Percentiles rank a stretch among this genome's conserved stretches.
Conservation (phyloP, 2,888 invertebrate genomes). For the Brassicogethes aeneus region DNA sequence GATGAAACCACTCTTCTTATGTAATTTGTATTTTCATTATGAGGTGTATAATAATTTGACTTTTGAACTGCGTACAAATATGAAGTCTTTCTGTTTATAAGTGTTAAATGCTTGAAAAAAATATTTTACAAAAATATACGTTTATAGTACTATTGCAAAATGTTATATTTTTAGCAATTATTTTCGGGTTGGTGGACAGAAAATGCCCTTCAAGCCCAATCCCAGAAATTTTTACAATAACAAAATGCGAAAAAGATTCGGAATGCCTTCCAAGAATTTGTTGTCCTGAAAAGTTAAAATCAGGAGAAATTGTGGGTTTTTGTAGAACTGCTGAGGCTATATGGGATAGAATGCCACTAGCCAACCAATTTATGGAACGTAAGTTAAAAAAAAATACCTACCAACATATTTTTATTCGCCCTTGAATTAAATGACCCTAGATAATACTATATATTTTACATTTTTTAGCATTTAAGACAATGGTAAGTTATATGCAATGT, state of each 20-base stretch:
- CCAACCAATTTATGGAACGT: constrained; percentile 56
- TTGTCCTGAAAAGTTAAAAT: constrained; percentile 51
- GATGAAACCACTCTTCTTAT: no score
- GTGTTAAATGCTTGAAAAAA: no score
- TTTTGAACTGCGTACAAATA: no score
- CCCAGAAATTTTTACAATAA: constrained; percentile 61
- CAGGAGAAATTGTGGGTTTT: constrained; percentile 49
- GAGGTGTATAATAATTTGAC: no score
- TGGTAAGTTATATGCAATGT: constrained; percentile 61
- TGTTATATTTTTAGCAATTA: constrained; percentile 54
- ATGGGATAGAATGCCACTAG: constrained; percentile 53
- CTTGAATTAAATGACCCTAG: no score
- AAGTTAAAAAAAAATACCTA: constrained; percentile 26
- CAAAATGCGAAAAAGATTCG: constrained; percentile 55
- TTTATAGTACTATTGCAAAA: no score
- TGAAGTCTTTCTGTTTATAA: no score
- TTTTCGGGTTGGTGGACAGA: constrained; percentile 58
- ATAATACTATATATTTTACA: no score
- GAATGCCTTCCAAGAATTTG: constrained; percentile 71
- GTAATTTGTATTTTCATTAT: no score
- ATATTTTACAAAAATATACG: no score
- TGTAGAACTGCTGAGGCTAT: constrained; percentile 63
- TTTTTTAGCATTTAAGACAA: constrained; percentile 34
- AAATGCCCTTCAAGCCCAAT: constrained; percentile 60
- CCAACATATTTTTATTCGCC: background rate